These are phyloP conservation scores for Agriopis marginaria DNA, from an alignment of 2,888 invertebrate species.

Conservation along the genomic window DNA sequence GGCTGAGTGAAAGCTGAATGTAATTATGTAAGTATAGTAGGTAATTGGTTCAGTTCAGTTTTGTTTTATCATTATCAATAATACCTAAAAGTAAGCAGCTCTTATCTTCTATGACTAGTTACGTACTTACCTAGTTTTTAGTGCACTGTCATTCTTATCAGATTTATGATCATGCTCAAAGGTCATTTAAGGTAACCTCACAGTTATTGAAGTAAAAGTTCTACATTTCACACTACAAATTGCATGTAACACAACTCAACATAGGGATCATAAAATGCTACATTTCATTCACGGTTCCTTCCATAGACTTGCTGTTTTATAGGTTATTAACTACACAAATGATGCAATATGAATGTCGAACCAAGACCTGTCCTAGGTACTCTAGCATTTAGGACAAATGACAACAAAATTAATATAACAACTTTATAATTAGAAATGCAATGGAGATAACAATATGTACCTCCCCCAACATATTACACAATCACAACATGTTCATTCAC, in stretches of 20 bases:
- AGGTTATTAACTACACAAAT: constrained; percentile 32
- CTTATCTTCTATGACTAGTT: background rate
- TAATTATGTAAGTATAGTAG: too few relatives aligned
- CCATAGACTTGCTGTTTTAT: background rate
- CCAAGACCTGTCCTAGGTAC: background rate
- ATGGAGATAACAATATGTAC: constrained; percentile 72
- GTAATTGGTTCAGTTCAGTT: too few relatives aligned
- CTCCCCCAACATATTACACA: constrained; percentile 80
- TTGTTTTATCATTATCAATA: too few relatives aligned
- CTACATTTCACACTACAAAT: background rate
- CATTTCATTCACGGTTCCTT: background rate
- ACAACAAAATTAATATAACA: constrained; percentile 68
- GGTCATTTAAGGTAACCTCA: background rate
- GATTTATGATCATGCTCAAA: constrained; percentile 22
- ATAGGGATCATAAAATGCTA: background rate
- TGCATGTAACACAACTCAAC: background rate
- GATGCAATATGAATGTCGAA: constrained; percentile 32
- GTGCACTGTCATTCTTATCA: background rate
- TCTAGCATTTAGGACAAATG: constrained; percentile 44
- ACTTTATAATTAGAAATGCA: constrained; percentile 84
- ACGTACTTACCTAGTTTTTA: too few relatives aligned
- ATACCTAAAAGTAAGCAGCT: too few relatives aligned
- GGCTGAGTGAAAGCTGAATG: too few relatives aligned
- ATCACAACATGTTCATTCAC: constrained; percentile 79
- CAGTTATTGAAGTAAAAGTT: background rate